Evolutionary conservation across 1,140 invertebrate genomes (phyloP), one percentile per base, ranked within the genome.

Genomic region (Oryzaephilus surinamensis): DNA sequence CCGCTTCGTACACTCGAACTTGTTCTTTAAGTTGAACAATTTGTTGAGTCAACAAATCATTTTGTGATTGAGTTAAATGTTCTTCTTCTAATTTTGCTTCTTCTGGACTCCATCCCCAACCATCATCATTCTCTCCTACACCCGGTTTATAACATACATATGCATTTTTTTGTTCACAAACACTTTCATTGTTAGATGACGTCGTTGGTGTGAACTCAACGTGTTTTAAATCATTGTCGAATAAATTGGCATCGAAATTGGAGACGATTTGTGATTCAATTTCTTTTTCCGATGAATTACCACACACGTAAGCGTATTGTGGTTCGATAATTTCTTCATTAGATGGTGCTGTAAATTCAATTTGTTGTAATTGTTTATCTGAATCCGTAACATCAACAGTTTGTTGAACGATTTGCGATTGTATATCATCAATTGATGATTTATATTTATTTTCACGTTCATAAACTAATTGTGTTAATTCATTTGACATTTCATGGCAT

Each of bases 81-180:
- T 59, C 61, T 15, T 60, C 58, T 26, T 63, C 61, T 10, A 66
- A 33, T 37, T 62, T 54, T 1, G 61, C 68, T 33, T 76, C 65
- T 16, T 70, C 72, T 3, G 64, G 50, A 4, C 65, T 69, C 65
- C 71, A 77, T 17, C 65, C 72, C 65, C 74, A 73, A 2, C 64
- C 63, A 46, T 76, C 73, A 28, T 73, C 58, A 26, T 60, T 55
- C 36, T 60, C 58, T 18, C 46, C 57, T 34, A 62, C 55, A 21
- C 40, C 6, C 26, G 16, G 19, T 19, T 21, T 38, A 27, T 48
- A 38, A 46, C 71, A 75, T 1, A 68, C 18, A 45, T 72, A 74
- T 1, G 70, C 60, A 42, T 65, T 69, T 52, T 72, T 68, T 21
- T 69, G 61, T 41, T 63, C 53, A 20, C 45, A 46, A 13, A 3